Evolutionary conservation across 2,888 invertebrate species (phyloP).

Genomic region (Drosophila anceps): DNA sequence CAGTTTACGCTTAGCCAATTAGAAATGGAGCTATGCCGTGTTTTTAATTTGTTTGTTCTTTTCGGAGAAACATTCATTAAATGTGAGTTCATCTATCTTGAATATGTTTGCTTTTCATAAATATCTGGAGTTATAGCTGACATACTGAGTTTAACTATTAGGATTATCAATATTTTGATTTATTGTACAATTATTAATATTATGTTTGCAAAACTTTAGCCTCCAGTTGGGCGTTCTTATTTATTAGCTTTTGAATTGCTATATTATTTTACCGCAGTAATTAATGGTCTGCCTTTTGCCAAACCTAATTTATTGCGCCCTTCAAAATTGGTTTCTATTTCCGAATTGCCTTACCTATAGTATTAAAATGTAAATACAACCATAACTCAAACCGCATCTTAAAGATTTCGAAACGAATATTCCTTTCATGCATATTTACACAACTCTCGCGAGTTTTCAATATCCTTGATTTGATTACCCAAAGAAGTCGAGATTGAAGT

Average conservation of each 20-base stretch:
- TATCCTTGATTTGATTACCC: neutral
- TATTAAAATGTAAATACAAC: constrained; percentile 41
- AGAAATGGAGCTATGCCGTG: neutral
- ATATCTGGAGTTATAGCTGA: neutral
- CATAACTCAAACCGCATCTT: constrained; percentile 40
- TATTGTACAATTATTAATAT: constrained; percentile 12
- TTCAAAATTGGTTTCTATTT: constrained; percentile 9
- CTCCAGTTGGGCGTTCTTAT: neutral
- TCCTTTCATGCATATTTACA: constrained; percentile 34
- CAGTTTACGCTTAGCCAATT: constrained; percentile 25
- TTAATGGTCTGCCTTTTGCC: neutral
- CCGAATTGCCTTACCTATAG: constrained; percentile 6
- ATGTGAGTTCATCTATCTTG: neutral
- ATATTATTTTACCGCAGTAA: neutral
- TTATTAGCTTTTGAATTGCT: neutral
- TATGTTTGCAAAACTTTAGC: neutral
- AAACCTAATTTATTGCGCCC: neutral
- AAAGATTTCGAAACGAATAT: constrained; percentile 24
- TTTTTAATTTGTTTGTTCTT: neutral
- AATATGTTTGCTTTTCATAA: neutral
- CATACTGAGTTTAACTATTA: neutral
- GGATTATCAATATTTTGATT: constrained; percentile 5
- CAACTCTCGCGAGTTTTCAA: constrained; percentile 10
- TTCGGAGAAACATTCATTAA: neutral
- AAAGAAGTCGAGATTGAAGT: constrained; percentile 4